These are phyloP conservation scores for Apostichopus parvimensis DNA, from an alignment of 35 echinoderm and acorn worm genomes.

Conservation along the genomic window DNA sequence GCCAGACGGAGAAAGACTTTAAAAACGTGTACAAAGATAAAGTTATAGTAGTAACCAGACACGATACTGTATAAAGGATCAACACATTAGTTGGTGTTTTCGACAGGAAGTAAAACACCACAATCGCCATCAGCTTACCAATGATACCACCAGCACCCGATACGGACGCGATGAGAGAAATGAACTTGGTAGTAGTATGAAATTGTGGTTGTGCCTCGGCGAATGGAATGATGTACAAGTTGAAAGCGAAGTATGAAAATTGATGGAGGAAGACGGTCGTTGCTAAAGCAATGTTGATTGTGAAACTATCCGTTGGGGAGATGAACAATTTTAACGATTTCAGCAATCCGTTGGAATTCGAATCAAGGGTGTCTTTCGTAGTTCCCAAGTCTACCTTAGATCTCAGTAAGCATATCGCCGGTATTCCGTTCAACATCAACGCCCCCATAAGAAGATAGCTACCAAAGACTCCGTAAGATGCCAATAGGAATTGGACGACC, in stretches of 20 bases:
- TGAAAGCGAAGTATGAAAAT: constrained; percentile 32
- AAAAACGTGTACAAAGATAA: neutral
- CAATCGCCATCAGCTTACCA: neutral
- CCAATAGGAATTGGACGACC: constrained; percentile 5
- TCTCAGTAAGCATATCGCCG: neutral
- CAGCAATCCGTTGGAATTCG: neutral
- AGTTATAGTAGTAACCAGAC: neutral
- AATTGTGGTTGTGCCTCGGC: neutral
- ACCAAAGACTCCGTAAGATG: neutral
- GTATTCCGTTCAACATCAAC: neutral
- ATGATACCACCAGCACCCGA: constrained; percentile 17
- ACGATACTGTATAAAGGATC: neutral
- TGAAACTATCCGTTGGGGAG: constrained; percentile 12
- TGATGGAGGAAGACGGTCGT: neutral
- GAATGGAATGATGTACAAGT: constrained; percentile 29
- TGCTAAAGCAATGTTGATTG: neutral
- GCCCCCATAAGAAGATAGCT: constrained; percentile 11
- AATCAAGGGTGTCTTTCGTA: neutral
- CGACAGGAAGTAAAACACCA: neutral
- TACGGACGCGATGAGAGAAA: constrained; percentile 13
- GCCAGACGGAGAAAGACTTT: neutral
- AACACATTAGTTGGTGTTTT: neutral
- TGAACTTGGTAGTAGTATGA: neutral
- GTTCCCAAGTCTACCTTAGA: neutral
- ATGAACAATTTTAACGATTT: neutral